These are phyloP conservation scores for Apamea monoglypha DNA, from an alignment of 2,888 invertebrate genomes.

Conservation along the genomic window DNA sequence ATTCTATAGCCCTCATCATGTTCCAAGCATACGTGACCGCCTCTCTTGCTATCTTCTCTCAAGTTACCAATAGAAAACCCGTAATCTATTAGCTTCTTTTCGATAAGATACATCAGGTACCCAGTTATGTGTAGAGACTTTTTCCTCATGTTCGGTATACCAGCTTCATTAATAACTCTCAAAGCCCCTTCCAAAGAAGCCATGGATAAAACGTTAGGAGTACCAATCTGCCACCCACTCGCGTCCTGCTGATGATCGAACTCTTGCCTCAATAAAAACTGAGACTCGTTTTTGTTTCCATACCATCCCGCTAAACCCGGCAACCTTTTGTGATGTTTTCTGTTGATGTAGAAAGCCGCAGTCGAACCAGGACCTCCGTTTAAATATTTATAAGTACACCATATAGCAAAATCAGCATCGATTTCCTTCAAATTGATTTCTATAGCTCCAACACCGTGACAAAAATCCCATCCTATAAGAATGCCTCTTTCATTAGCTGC, in stretches of 20 bases:
- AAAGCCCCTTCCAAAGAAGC: slow-evolving; percentile 82
- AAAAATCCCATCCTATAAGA: slow-evolving; percentile 84
- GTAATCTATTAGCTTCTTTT: slow-evolving; percentile 73
- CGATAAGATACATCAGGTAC: slow-evolving; percentile 83
- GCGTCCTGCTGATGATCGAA: slow-evolving; percentile 83
- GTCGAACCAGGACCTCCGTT: slow-evolving; percentile 84
- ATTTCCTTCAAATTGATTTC: slow-evolving; percentile 80
- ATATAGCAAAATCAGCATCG: slow-evolving; percentile 83
- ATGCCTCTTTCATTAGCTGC: slow-evolving; percentile 79
- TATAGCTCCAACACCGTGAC: slow-evolving; percentile 81
- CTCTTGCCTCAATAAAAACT: slow-evolving; percentile 79
- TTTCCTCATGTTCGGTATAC: slow-evolving; percentile 77
- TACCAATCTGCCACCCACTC: slow-evolving; percentile 83
- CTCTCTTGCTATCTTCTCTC: slow-evolving; percentile 77
- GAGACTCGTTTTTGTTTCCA: slow-evolving; percentile 80
- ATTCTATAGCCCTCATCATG: slow-evolving; percentile 83
- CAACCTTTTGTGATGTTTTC: slow-evolving; percentile 77
- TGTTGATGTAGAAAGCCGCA: slow-evolving; percentile 81
- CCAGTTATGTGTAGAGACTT: slow-evolving; percentile 84
- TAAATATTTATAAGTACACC: slow-evolving; percentile 86
- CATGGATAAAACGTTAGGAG: slow-evolving; percentile 81
- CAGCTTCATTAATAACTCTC: slow-evolving; percentile 79
- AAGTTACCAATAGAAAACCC: slow-evolving; percentile 81
- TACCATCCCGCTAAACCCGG: slow-evolving; percentile 84
- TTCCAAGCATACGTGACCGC: slow-evolving; percentile 83